Evolutionary conservation across 2,797 vertebrate genomes (phyloP), one percentile per base, ranked within the genome.

Genomic region (Loriculus beryllinus): DNA sequence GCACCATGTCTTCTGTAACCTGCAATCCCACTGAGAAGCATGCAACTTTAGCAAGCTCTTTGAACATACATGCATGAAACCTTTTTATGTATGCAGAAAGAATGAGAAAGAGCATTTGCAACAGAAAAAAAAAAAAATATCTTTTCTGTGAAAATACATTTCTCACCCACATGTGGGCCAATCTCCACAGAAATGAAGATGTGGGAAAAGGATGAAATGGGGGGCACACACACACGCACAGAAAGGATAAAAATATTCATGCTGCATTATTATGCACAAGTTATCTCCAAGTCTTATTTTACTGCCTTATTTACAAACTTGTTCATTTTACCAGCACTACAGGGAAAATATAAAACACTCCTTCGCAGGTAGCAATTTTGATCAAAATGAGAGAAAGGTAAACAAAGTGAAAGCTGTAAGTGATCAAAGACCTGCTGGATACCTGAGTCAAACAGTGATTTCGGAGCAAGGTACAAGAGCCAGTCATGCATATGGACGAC

Each of bases 401-500:
- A 96, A 88, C 81, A 84, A 90, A 94, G 87, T 95, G 70, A 87
- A 95, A 91, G 75, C 82, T 86, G 52, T 49, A 89, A 59, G 56
- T 71, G 85, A 96, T 87, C 93, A 96, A 96, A 96, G 88, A 88
- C 65, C 91, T 95, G 90, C 95, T 94, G 92, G 93, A 86, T 95
- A 91, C 86, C 93, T 21, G 69, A 86, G 90, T 91, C 88, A 75
- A 95, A 82, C 76, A 86, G 83, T 88, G 95, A 94, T 95, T 95
- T 90, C 79, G 56, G 96, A 94, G 94, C 70, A 92, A 94, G 82
- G 74, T 75, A 87, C 76, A 45, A 90, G 88, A 91, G 72, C 83
- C 69, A 91, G 84, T 94, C 92, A 96, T 96, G 92, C 90, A 95
- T 96, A 97, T 90, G 96, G 93, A 95, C 93, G 89, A 95, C 94